phyloP scores from a whole-genome alignment of 1,140 invertebrate species.

The Bombus superbus region DNA sequence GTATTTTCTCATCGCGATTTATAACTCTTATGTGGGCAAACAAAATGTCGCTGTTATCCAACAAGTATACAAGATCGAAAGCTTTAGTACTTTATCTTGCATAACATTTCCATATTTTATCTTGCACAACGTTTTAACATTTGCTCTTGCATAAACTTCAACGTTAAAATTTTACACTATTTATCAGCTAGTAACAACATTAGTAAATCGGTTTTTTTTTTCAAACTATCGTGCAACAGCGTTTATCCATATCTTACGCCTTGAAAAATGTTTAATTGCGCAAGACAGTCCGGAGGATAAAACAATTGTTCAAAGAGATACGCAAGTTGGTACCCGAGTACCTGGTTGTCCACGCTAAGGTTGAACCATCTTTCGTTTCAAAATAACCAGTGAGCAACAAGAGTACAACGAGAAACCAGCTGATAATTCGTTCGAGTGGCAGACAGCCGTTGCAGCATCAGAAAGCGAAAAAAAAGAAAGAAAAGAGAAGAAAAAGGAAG shows the following conservation, averaged over 20 bases:
- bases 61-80: not conserved
- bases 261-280: not conserved
- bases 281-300: not conserved
- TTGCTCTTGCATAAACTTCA: not conserved
- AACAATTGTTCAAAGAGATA: not conserved
- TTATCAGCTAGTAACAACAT: not conserved
- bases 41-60: too few relatives aligned
- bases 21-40: not conserved
- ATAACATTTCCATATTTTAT: not conserved
- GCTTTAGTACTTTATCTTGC: not conserved
- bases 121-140: not conserved
- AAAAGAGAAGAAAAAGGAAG: too few relatives aligned
- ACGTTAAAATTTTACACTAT: not conserved
- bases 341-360: too few relatives aligned
- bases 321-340: not conserved
- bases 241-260: not conserved
- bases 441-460: not conserved
- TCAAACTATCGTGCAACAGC: too few relatives aligned
- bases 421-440: slow-evolving; percentile 19
- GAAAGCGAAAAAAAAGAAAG: too few relatives aligned
- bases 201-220: not conserved
- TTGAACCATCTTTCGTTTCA: not conserved
- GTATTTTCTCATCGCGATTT: not conserved
- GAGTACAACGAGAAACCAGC: not conserved
- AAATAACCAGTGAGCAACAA: not conserved